Percentiles rank a stretch among this genome's conserved stretches.
Conservation (phyloP, 1,140 invertebrate species). For the Riptortus pedestris region DNA sequence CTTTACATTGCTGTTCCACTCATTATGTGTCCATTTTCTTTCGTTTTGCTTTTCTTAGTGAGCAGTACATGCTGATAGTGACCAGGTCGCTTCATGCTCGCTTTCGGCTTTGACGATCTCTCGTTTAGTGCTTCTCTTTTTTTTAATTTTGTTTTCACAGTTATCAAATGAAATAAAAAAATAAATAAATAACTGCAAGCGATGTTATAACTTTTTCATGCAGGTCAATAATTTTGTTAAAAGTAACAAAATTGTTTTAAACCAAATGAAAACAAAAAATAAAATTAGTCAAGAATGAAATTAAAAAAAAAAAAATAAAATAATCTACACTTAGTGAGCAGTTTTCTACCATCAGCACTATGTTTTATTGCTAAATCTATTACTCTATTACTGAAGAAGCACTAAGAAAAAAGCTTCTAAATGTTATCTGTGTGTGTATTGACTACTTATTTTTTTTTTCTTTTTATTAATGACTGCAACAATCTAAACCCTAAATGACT, state of each 20-base stretch:
- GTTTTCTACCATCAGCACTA: slow-evolving; percentile 4
- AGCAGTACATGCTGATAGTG: no score
- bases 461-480: not conserved
- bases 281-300: no score
- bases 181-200: not conserved
- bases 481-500: not conserved
- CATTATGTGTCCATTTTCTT: no score
- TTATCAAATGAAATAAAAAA: no score
- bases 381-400: not conserved
- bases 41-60: no score
- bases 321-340: not conserved
- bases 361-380: slow-evolving; percentile 1
- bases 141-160: no score
- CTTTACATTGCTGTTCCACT: no score
- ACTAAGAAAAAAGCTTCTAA: slow-evolving; percentile 6
- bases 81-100: no score
- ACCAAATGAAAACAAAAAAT: no score
- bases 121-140: no score
- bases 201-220: not conserved
- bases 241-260: not conserved
- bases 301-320: no score
- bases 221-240: not conserved
- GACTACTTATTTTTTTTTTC: not conserved
- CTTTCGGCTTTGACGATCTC: no score
- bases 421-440: slow-evolving; percentile 8